These are phyloP conservation scores for Tenthredo mesomela DNA, from an alignment of 2,888 invertebrate species.

Conservation along the genomic window DNA sequence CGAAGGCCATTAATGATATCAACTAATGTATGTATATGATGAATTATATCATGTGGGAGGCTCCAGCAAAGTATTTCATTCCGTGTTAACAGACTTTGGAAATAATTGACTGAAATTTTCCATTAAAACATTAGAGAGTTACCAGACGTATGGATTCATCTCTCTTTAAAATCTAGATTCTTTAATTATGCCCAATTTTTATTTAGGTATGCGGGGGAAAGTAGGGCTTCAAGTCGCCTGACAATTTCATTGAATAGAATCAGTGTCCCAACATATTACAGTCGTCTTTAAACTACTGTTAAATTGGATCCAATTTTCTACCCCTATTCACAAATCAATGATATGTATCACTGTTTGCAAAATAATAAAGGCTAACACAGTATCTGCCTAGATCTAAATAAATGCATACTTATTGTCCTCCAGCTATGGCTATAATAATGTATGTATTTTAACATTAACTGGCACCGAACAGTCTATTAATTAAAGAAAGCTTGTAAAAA, in stretches of 20 bases:
- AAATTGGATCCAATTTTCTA: background rate
- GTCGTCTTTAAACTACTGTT: background rate
- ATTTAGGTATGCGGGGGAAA: background rate
- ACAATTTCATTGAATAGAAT: background rate
- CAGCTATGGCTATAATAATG: background rate
- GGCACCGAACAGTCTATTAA: background rate
- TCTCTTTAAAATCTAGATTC: background rate
- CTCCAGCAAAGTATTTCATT: constrained; percentile 3
- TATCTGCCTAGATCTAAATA: background rate
- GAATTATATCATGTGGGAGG: constrained; percentile 1
- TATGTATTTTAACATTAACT: background rate
- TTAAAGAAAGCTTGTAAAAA: background rate
- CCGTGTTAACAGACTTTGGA: background rate
- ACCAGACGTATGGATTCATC: background rate
- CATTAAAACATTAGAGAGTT: background rate
- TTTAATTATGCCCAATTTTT: background rate
- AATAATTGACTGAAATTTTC: background rate
- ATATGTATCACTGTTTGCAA: background rate
- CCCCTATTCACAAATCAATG: background rate
- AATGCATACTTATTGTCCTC: background rate
- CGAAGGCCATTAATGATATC: constrained; percentile 1
- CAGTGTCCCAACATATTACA: background rate
- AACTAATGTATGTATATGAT: constrained; percentile 21
- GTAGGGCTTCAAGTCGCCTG: background rate
- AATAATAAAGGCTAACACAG: constrained; percentile 1